Conservation (phyloP, 2,888 invertebrate genomes). For the Oscheius sp. region DNA sequence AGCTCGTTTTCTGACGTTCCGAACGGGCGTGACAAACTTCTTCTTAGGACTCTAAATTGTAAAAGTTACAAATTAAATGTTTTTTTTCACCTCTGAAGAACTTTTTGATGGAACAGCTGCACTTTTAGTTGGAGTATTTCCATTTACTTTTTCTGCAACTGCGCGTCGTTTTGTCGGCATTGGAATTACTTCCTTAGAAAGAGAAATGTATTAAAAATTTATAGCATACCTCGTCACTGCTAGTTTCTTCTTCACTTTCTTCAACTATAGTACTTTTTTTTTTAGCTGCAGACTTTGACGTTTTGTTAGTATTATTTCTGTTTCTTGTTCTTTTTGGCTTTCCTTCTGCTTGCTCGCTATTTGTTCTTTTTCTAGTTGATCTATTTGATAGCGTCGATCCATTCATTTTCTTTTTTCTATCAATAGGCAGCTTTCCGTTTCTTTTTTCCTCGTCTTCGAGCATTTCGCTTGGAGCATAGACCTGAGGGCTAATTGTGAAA, state of each 20-base stretch:
- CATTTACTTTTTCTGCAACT: neutral
- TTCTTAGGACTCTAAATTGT: too few relatives aligned
- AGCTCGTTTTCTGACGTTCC: neutral
- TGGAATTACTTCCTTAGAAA: neutral
- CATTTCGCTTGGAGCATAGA: constrained; percentile 42
- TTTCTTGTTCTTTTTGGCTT: neutral
- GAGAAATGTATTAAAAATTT: neutral
- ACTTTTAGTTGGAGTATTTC: neutral
- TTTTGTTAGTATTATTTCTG: neutral
- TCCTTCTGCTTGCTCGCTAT: neutral
- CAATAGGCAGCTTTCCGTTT: constrained; percentile 32
- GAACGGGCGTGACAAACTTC: too few relatives aligned
- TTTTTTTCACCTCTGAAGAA: too few relatives aligned
- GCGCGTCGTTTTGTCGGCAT: neutral
- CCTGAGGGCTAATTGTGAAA: neutral
- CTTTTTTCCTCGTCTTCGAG: constrained; percentile 40
- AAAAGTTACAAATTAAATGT: neutral
- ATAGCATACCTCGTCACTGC: neutral
- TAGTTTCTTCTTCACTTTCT: neutral
- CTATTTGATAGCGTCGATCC: neutral
- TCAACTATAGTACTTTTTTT: neutral
- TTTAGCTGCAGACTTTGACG: neutral
- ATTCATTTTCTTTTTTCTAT: neutral
- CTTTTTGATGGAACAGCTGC: too few relatives aligned
- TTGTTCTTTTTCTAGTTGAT: neutral